Percentiles rank a stretch among this genome's conserved stretches.
These are phyloP conservation scores for Montipora cactus DNA, from an alignment of 64 coral and sea anemone species.

Conservation along the genomic window DNA sequence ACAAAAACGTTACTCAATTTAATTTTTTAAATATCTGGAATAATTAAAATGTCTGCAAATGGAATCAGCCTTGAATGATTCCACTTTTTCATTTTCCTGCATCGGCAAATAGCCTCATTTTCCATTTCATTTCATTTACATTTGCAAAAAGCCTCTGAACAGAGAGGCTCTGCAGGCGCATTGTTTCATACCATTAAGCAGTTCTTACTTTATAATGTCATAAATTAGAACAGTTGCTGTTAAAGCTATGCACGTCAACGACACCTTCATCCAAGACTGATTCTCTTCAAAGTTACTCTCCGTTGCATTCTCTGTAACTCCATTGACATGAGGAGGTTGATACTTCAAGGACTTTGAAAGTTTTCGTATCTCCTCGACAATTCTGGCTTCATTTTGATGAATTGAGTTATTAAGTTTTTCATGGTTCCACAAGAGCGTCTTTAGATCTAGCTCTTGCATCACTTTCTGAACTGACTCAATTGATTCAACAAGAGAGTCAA, in stretches of 20 bases:
- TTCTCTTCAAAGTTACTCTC: background rate
- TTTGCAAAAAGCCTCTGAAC: too few species aligned
- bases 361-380: background rate
- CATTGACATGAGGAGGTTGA: background rate
- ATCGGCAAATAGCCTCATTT: too few species aligned
- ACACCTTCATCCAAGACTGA: slow-evolving; percentile 22
- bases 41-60: too few species aligned
- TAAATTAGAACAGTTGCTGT: slow-evolving; percentile 11
- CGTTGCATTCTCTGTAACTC: background rate
- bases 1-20: too few species aligned
- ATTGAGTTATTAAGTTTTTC: slow-evolving; percentile 8
- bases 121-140: too few species aligned
- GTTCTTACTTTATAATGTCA: slow-evolving; percentile 9
- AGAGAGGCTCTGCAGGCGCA: too few species aligned
- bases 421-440: background rate
- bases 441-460: background rate
- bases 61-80: too few species aligned
- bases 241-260: background rate
- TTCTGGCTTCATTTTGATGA: background rate
- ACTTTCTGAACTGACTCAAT: background rate
- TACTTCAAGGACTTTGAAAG: background rate
- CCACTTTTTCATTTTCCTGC: too few species aligned
- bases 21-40: too few species aligned
- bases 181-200: too few species aligned
- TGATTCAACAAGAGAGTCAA: slow-evolving; percentile 6